Evolutionary conservation across 1,140 invertebrate species (phyloP).

Genomic region (Diachasmimorpha longicaudata): DNA sequence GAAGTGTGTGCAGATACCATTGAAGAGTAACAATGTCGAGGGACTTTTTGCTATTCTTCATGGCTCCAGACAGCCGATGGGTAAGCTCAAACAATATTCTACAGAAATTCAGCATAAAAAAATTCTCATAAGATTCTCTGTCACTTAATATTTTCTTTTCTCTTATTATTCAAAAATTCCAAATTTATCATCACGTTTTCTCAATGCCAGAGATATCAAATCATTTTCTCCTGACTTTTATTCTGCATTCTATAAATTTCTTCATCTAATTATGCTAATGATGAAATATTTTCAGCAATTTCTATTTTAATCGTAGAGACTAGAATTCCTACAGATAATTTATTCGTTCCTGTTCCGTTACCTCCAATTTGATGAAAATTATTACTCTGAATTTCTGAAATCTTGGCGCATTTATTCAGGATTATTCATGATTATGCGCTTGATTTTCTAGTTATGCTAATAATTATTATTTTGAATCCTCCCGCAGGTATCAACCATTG

Average conservation of each 20-base stretch:
- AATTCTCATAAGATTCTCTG: no score
- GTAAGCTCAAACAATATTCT: slow-evolving; percentile 9
- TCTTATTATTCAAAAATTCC: no score
- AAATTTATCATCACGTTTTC: no score
- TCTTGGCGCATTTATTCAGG: not conserved
- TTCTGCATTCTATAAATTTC: not conserved
- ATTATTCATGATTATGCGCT: not conserved
- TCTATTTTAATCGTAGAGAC: no score
- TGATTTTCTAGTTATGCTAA: not conserved
- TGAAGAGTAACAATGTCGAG: slow-evolving; percentile 38
- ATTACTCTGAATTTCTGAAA: not conserved
- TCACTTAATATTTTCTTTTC: no score
- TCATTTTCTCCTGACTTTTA: no score
- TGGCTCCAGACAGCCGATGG: slow-evolving; percentile 61
- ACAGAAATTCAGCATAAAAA: no score
- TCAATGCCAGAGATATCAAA: no score
- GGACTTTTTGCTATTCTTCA: slow-evolving; percentile 66
- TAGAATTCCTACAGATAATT: not conserved
- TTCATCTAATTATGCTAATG: not conserved
- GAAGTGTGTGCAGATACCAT: slow-evolving; percentile 51
- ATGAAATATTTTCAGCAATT: not conserved
- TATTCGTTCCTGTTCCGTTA: not conserved
- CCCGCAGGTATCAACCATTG: slow-evolving; percentile 58
- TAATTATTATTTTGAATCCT: not conserved
- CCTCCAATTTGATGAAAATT: no score